These are phyloP conservation scores for Elephantulus edwardii DNA, from an alignment of 2,113 vertebrate species.

Conservation along the genomic window DNA sequence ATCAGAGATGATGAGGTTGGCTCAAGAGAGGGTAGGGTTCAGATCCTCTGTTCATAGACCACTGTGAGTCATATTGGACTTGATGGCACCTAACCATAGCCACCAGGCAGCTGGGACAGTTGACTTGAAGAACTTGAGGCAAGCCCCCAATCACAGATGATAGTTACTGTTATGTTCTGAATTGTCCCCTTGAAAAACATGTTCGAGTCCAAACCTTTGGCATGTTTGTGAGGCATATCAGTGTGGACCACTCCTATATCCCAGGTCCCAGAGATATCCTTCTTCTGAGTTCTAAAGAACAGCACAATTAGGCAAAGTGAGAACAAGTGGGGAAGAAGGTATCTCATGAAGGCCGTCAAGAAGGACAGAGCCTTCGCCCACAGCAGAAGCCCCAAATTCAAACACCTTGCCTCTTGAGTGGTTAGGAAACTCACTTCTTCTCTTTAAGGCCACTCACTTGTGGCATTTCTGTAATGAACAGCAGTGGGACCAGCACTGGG, in stretches of 20 bases:
- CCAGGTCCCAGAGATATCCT: not conserved
- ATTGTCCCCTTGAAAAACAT: not conserved
- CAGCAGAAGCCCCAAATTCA: not conserved
- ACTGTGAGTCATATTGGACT: too few species aligned
- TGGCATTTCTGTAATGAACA: not conserved
- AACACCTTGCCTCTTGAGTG: not conserved
- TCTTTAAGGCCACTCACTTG: too few species aligned
- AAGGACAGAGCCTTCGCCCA: not conserved
- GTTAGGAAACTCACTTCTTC: not conserved
- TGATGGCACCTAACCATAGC: too few species aligned
- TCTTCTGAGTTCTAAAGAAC: not conserved
- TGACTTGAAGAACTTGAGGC: fast-evolving
- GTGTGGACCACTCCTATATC: too few species aligned
- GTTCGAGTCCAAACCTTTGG: not conserved
- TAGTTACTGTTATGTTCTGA: not conserved
- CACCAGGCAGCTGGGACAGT: not conserved
- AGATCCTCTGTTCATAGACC: too few species aligned
- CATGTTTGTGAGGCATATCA: not conserved
- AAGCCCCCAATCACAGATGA: fast-evolving
- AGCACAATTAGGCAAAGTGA: not conserved
- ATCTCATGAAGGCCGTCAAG: not conserved
- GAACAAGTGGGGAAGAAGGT: not conserved
- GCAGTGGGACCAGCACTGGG: fast-evolving
- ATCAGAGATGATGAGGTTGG: too few species aligned
- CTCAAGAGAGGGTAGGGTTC: too few species aligned